phyloP scores from a whole-genome alignment of 2,888 invertebrate genomes.

The Drosophila kokeensis region DNA sequence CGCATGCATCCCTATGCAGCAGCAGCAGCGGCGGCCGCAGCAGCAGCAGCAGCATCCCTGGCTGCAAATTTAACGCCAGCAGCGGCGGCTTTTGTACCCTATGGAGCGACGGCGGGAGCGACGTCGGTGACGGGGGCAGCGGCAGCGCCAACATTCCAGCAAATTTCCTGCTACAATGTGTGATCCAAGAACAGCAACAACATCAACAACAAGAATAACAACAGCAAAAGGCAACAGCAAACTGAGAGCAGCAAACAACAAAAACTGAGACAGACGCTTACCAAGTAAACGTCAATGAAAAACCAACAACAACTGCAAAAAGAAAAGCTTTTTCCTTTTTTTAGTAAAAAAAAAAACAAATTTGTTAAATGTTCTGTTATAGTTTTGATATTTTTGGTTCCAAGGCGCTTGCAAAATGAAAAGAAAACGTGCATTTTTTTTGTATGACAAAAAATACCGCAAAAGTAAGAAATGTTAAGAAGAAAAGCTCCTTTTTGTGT shows the following conservation, averaged over 20 bases:
- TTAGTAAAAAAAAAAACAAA: conserved; percentile 16
- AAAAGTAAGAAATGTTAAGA: conserved; percentile 1
- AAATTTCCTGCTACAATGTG: conserved; percentile 88
- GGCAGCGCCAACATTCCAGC: conserved; percentile 85
- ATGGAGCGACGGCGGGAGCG: conserved; percentile 78
- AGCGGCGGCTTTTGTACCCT: conserved; percentile 85
- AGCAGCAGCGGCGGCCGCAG: conserved; percentile 79
- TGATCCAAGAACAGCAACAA: conserved; percentile 84
- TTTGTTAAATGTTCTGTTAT: conserved; percentile 42
- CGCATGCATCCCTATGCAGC: conserved; percentile 87
- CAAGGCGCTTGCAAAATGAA: conserved; percentile 22
- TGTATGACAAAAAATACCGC: conserved; percentile 42
- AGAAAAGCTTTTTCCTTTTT: conserved; percentile 35
- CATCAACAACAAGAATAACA: conserved; percentile 31
- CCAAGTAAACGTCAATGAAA: conserved; percentile 72
- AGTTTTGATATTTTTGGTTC: conserved; percentile 28
- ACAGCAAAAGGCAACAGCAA: conserved; percentile 34
- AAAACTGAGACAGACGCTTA: conserved; percentile 76
- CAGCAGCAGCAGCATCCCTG: conserved; percentile 78
- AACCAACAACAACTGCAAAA: conserved; percentile 54
- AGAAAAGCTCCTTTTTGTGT: conserved; percentile 17
- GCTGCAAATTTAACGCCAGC: conserved; percentile 85
- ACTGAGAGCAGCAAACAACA: conserved; percentile 57
- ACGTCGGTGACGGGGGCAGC: conserved; percentile 69
- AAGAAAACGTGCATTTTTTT: conserved; percentile 20